These are phyloP conservation scores for Columba guinea DNA, from an alignment of 2,797 vertebrate species.

Conservation along the genomic window DNA sequence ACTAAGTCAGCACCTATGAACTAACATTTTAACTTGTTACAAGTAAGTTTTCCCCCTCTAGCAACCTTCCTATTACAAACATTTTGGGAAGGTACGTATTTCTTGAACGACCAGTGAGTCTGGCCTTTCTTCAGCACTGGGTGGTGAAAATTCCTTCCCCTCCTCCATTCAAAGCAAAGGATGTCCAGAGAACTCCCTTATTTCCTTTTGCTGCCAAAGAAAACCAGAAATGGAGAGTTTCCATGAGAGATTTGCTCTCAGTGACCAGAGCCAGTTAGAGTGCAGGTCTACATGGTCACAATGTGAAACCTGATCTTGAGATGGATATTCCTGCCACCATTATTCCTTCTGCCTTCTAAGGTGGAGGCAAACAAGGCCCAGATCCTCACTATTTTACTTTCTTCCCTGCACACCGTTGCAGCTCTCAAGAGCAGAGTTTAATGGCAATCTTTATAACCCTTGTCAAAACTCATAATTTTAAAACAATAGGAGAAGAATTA, in stretches of 20 bases:
- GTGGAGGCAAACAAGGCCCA: not conserved
- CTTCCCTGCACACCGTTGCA: not conserved
- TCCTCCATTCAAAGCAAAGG: not conserved
- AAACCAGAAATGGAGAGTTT: not conserved
- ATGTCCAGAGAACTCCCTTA: not conserved
- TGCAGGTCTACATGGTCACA: not conserved
- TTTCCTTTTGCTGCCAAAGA: not conserved
- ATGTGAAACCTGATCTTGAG: fast-evolving
- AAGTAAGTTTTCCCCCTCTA: not conserved
- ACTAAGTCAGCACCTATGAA: not conserved
- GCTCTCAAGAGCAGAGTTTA: not conserved
- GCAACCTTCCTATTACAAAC: not conserved
- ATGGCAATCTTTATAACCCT: conserved; percentile 1
- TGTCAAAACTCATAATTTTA: conserved; percentile 43
- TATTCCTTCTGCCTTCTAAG: not conserved
- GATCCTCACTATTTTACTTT: not conserved
- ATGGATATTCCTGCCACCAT: not conserved
- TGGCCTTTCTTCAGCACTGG: not conserved
- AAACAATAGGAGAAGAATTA: conserved; percentile 16
- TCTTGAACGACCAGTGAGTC: not conserved
- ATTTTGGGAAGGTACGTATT: not conserved
- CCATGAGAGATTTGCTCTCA: not conserved
- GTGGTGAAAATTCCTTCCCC: not conserved
- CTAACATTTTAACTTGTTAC: not conserved
- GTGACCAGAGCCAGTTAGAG: not conserved